Percentiles rank a stretch among this genome's conserved stretches.
These are phyloP conservation scores for Ornithoptera priamus DNA, from an alignment of 2,888 invertebrate genomes.

Conservation along the genomic window DNA sequence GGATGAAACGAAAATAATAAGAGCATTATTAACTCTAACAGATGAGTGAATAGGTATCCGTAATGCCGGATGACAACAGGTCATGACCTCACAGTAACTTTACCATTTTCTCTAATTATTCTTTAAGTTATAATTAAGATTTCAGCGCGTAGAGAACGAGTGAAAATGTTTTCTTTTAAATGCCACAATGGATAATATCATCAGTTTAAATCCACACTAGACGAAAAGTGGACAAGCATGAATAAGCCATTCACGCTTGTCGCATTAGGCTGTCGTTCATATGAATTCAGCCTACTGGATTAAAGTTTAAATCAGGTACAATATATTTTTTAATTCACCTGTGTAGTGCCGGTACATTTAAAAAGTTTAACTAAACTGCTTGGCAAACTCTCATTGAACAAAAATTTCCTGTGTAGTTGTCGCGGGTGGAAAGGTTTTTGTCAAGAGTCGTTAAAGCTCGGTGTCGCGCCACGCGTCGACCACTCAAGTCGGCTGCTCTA, in stretches of 20 bases:
- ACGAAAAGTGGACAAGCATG: background rate
- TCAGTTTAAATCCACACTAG: background rate
- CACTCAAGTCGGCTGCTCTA: constrained; percentile 70
- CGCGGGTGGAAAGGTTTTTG: constrained; percentile 74
- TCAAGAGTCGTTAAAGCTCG: constrained; percentile 64
- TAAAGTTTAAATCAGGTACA: background rate
- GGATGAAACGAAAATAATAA: background rate
- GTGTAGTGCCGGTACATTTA: constrained; percentile 49
- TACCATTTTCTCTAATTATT: background rate
- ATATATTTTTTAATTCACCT: background rate
- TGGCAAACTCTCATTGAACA: constrained; percentile 61
- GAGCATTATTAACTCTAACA: background rate
- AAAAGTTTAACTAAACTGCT: constrained; percentile 60
- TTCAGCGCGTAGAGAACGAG: background rate
- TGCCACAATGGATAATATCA: background rate
- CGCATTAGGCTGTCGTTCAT: background rate
- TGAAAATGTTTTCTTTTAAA: background rate
- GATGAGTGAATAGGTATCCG: background rate
- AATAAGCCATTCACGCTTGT: background rate
- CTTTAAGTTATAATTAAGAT: background rate
- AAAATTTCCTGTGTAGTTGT: constrained; percentile 64
- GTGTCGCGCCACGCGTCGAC: constrained; percentile 67
- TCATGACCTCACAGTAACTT: background rate
- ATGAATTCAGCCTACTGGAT: background rate
- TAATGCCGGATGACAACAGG: background rate